Percentiles rank a stretch among this genome's conserved stretches.
phyloP scores from a whole-genome alignment of 2,797 vertebrate species.

The Enteromius mattozi region DNA sequence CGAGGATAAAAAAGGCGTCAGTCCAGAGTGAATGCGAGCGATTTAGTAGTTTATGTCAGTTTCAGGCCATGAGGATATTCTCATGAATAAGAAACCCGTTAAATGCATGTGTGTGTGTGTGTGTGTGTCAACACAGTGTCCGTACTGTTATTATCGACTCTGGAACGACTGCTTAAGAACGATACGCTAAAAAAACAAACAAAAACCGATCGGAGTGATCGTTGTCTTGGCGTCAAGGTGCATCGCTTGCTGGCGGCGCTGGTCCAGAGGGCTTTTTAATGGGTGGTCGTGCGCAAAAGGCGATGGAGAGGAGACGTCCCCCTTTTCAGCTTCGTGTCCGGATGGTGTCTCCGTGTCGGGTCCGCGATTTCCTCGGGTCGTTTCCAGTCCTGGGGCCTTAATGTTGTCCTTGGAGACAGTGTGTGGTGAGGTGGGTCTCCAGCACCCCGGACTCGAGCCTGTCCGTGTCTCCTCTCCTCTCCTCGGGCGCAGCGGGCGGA shows the following conservation, averaged over 20 bases:
- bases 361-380: slow-evolving; percentile 46
- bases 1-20: background rate
- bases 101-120: slow-evolving; percentile 21
- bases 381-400: slow-evolving; percentile 35
- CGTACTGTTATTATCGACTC: slow-evolving; percentile 60
- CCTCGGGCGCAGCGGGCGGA: slow-evolving; percentile 64
- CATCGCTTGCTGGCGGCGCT: slow-evolving; percentile 78
- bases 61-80: slow-evolving; percentile 62
- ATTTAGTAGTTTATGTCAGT: slow-evolving; percentile 56
- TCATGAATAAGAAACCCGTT: slow-evolving; percentile 68
- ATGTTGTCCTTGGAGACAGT: slow-evolving; percentile 64
- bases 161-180: slow-evolving; percentile 58
- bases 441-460: slow-evolving; percentile 79
- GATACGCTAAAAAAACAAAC: slow-evolving; percentile 55
- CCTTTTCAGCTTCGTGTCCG: slow-evolving; percentile 72
- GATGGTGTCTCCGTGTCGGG: slow-evolving; percentile 63
- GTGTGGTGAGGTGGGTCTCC: slow-evolving; percentile 72
- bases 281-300: slow-evolving; percentile 73
- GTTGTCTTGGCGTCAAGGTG: slow-evolving; percentile 68
- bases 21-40: background rate
- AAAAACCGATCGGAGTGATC: slow-evolving; percentile 47
- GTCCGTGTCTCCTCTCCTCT: slow-evolving; percentile 72
- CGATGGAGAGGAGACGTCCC: slow-evolving; percentile 68
- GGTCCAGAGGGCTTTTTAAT: slow-evolving; percentile 74
- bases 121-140: slow-evolving; percentile 71